phyloP scores from a whole-genome alignment of 2,888 invertebrate species.

The Anarsia innoxiella region DNA sequence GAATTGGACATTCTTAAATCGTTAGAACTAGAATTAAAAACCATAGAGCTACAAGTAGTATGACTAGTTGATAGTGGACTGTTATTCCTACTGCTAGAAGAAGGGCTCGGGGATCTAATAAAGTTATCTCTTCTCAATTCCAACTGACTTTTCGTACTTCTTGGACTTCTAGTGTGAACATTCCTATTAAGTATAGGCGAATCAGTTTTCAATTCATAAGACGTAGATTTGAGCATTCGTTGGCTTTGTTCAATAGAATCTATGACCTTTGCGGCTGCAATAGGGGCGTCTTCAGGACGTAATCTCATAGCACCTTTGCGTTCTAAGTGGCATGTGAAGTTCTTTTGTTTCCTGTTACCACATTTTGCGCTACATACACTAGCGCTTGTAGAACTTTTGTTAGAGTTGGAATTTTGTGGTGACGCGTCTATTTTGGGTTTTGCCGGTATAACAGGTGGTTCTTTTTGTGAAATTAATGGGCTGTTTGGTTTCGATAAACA shows the following conservation, averaged over 20 bases:
- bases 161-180: slow-evolving; percentile 37
- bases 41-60: slow-evolving; percentile 72
- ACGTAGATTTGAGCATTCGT: slow-evolving; percentile 66
- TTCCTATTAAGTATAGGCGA: slow-evolving; percentile 55
- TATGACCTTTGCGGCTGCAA: slow-evolving; percentile 63
- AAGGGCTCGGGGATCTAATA: slow-evolving; percentile 61
- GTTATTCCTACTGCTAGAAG: slow-evolving; percentile 65
- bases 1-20: slow-evolving; percentile 68
- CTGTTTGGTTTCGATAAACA: slow-evolving; percentile 78
- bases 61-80: slow-evolving; percentile 70
- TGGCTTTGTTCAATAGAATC: slow-evolving; percentile 70
- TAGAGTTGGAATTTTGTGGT: slow-evolving; percentile 56
- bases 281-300: slow-evolving; percentile 66
- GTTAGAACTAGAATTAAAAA: slow-evolving; percentile 70
- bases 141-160: slow-evolving; percentile 52
- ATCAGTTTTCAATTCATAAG: slow-evolving; percentile 64
- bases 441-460: slow-evolving; percentile 40
- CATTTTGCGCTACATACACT: slow-evolving; percentile 56
- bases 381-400: slow-evolving; percentile 51
- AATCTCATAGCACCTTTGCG: slow-evolving; percentile 67
- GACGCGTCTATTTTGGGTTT: slow-evolving; percentile 55
- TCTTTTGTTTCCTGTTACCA: slow-evolving; percentile 53
- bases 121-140: slow-evolving; percentile 61
- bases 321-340: slow-evolving; percentile 49
- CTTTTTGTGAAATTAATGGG: slow-evolving; percentile 64